These are phyloP conservation scores for Tiaroga cobitis DNA, from an alignment of 2,797 vertebrate species.

Conservation along the genomic window DNA sequence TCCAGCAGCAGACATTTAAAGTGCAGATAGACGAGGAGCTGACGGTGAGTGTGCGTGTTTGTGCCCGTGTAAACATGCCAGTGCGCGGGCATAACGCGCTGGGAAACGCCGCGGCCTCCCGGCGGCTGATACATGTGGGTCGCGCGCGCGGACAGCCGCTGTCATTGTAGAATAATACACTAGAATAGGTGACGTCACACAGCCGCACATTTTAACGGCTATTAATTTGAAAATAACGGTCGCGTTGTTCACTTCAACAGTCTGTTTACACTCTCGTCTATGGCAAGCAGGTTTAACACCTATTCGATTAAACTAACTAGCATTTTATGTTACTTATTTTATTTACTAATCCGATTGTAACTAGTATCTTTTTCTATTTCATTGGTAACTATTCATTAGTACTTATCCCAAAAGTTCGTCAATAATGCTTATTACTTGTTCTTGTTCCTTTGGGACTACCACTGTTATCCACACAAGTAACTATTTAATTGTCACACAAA, in stretches of 20 bases:
- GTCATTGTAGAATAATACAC: constrained; percentile 6
- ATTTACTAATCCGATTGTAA: too few species aligned
- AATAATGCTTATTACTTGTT: background rate
- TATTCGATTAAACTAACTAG: background rate
- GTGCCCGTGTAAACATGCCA: constrained; percentile 67
- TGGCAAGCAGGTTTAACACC: constrained; percentile 3
- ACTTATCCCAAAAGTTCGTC: background rate
- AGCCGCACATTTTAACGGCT: constrained; percentile 20
- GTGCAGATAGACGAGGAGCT: constrained; percentile 77
- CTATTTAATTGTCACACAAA: background rate
- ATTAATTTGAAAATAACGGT: constrained; percentile 20
- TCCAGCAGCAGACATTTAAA: constrained; percentile 83
- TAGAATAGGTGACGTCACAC: constrained; percentile 24
- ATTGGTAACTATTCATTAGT: background rate
- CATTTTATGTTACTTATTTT: background rate
- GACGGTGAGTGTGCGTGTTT: constrained; percentile 75
- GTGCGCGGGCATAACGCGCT: constrained; percentile 60
- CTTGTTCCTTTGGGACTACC: background rate
- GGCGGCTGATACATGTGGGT: background rate
- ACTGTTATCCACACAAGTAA: background rate
- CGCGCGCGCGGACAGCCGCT: background rate
- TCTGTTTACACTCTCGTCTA: constrained; percentile 5
- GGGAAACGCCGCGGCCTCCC: constrained; percentile 54
- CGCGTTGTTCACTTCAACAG: constrained; percentile 5
- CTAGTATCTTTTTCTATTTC: background rate